Conservation (phyloP, 2,888 invertebrate genomes). For the Aromia moschata region DNA sequence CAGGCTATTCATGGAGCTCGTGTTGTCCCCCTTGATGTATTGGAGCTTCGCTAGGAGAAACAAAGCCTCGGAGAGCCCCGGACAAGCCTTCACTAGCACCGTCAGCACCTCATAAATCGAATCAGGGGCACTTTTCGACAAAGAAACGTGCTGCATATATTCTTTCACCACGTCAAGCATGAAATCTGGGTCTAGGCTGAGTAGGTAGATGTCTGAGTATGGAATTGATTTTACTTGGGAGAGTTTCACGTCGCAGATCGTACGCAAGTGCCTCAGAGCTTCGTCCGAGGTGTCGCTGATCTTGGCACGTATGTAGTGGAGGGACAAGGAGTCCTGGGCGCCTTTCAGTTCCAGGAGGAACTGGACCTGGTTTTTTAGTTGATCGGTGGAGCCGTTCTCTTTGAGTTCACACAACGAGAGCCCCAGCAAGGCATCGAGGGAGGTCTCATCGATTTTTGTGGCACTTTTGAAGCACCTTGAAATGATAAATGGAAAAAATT, state of each 20-base stretch:
- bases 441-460: constrained; percentile 85
- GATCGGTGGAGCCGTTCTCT: constrained; percentile 76
- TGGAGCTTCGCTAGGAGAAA: constrained; percentile 82
- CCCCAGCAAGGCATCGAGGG: constrained; percentile 81
- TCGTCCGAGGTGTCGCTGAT: constrained; percentile 67
- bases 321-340: constrained; percentile 71
- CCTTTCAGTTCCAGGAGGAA: constrained; percentile 84
- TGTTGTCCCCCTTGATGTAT: constrained; percentile 80
- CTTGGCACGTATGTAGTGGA: constrained; percentile 76
- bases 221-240: constrained; percentile 67
- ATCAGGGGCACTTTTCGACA: constrained; percentile 29
- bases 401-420: constrained; percentile 83
- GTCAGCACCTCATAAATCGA: constrained; percentile 66
- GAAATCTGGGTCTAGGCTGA: constrained; percentile 85
- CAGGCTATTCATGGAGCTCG: constrained; percentile 75
- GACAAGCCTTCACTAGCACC: constrained; percentile 79
- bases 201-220: constrained; percentile 80
- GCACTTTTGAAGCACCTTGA: constrained; percentile 65
- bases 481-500: too few species aligned
- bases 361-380: constrained; percentile 86
- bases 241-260: constrained; percentile 69
- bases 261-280: constrained; percentile 70
- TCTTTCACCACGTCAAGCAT: constrained; percentile 81
- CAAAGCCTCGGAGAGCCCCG: constrained; percentile 76
- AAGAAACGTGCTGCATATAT: constrained; percentile 77